Percentiles rank a stretch among this genome's conserved stretches.
Evolutionary conservation across 2,797 vertebrate species (phyloP).

Genomic region (Macrochelys suwanniensis): DNA sequence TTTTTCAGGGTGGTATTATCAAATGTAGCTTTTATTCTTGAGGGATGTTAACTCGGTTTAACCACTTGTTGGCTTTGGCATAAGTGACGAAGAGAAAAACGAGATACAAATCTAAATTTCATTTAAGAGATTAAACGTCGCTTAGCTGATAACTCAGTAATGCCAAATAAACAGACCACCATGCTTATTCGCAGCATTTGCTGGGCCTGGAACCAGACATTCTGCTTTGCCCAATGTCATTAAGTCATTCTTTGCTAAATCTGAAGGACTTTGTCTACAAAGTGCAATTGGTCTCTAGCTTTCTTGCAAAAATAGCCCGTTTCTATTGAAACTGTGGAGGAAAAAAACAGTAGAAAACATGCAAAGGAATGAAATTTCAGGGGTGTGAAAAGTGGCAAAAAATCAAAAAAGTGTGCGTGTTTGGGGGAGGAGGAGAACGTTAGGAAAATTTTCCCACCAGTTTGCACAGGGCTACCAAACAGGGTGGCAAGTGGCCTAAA

Average conservation of each 20-base stretch:
- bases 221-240: background rate
- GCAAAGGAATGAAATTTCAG: background rate
- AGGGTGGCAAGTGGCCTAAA: background rate
- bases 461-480: background rate
- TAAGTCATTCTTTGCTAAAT: background rate
- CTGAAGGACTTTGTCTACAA: background rate
- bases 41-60: background rate
- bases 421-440: background rate
- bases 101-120: background rate
- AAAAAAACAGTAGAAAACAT: background rate
- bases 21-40: conserved; percentile 59
- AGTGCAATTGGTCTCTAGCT: background rate
- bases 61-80: conserved; percentile 49
- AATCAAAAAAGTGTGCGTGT: background rate
- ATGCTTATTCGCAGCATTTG: background rate
- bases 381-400: background rate
- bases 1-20: conserved; percentile 58
- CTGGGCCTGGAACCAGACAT: background rate
- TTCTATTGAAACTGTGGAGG: background rate
- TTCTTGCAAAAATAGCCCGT: background rate
- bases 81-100: conserved; percentile 43
- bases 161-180: background rate
- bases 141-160: background rate
- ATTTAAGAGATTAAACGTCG: background rate
- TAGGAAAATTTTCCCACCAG: background rate